Conservation (phyloP, 2,113 vertebrate genomes). For the Dromaius novaehollandiae region DNA sequence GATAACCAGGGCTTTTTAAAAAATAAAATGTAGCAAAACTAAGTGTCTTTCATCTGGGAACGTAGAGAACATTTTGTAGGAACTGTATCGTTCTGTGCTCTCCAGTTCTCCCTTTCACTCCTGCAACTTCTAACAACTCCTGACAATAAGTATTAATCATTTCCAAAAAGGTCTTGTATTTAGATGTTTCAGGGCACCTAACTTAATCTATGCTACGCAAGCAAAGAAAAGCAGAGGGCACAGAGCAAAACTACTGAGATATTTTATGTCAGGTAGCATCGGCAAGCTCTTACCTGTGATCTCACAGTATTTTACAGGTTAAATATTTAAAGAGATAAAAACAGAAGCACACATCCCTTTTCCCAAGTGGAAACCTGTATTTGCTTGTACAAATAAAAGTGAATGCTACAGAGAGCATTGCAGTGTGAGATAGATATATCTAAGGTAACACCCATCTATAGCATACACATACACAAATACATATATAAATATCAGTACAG, state of each 20-base stretch:
- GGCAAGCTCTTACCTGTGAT: not conserved
- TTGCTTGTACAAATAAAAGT: not conserved
- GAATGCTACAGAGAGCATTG: not conserved
- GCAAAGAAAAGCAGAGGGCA: not conserved
- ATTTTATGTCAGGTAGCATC: not conserved
- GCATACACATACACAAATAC: not conserved
- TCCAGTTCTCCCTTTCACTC: not conserved
- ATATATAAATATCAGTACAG: not conserved
- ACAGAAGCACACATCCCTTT: not conserved
- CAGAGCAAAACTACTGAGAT: not conserved
- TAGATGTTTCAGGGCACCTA: not conserved
- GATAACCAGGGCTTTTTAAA: not conserved
- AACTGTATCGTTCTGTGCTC: not conserved
- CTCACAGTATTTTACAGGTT: not conserved
- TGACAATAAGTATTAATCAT: constrained; percentile 5
- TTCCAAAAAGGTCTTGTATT: constrained; percentile 19
- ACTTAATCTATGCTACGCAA: constrained; percentile 4
- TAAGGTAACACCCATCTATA: not conserved
- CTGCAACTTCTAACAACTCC: constrained; percentile 9
- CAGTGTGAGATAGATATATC: not conserved
- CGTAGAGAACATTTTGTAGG: not conserved
- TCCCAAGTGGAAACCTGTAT: not conserved
- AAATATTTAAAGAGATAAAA: constrained; percentile 1
- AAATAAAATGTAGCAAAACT: not conserved
- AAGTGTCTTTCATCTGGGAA: not conserved